These are phyloP conservation scores for Indri indri DNA, from an alignment of 2,113 vertebrate genomes.

Conservation along the genomic window DNA sequence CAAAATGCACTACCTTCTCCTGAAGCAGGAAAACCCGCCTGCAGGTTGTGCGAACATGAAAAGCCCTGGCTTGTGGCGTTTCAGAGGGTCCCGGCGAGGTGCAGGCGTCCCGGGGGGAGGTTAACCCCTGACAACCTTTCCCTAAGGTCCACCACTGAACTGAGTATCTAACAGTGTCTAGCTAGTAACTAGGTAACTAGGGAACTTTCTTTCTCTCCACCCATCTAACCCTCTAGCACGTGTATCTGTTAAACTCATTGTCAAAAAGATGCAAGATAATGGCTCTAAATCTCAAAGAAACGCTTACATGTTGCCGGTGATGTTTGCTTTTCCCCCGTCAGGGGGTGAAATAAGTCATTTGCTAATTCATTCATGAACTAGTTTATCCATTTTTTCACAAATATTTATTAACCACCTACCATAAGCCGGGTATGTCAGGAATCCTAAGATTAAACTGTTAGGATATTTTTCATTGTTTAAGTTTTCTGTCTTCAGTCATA, in stretches of 20 bases:
- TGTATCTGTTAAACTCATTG: not conserved
- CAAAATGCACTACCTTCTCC: not conserved
- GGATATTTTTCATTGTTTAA: not conserved
- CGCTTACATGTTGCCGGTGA: not conserved
- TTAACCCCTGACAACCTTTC: not conserved
- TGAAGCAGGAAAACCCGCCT: not conserved
- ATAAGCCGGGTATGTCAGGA: not conserved
- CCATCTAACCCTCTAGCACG: not conserved
- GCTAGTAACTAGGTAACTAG: not conserved
- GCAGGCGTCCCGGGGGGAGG: not conserved
- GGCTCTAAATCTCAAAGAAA: not conserved
- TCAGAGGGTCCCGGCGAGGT: not conserved
- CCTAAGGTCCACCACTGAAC: not conserved
- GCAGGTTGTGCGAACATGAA: not conserved
- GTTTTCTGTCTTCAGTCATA: not conserved
- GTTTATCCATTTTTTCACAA: not conserved
- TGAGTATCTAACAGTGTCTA: not conserved
- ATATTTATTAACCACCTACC: not conserved
- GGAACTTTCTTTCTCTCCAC: not conserved
- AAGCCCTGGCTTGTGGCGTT: not conserved
- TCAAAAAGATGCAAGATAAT: not conserved
- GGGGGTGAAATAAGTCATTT: not conserved
- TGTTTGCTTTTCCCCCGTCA: not conserved
- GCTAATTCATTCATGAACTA: not conserved
- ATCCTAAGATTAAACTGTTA: not conserved